Evolutionary conservation across 2,888 invertebrate species (phyloP).

Genomic region (Sarcophaga subvicina): DNA sequence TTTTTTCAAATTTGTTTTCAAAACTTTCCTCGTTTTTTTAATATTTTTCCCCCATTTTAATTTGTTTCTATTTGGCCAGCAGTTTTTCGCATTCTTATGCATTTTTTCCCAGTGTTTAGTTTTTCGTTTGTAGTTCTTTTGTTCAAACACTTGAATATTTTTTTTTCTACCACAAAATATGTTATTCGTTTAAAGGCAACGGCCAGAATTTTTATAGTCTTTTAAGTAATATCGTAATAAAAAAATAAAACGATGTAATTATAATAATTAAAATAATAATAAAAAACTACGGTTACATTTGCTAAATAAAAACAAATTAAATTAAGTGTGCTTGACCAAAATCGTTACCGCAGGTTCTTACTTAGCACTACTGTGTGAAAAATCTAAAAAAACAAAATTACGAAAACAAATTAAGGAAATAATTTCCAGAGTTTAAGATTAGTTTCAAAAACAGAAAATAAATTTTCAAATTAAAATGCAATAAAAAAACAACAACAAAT

Average conservation of each 20-base stretch:
- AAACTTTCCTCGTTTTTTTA: neutral
- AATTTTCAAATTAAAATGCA: neutral
- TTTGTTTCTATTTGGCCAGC: constrained; percentile 59
- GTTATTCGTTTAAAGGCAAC: neutral
- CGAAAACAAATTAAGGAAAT: neutral
- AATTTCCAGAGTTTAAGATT: neutral
- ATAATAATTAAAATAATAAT: too few species aligned
- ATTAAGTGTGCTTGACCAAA: neutral
- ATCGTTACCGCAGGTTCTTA: neutral
- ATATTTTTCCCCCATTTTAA: constrained; percentile 26
- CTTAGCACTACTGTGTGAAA: neutral
- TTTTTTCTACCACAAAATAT: neutral
- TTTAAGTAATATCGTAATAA: too few species aligned
- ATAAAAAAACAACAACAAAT: neutral
- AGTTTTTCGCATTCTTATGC: constrained; percentile 48
- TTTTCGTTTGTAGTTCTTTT: constrained; percentile 56
- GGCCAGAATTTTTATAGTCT: too few species aligned
- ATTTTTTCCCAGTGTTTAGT: constrained; percentile 38
- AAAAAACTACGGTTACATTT: too few species aligned
- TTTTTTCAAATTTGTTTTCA: constrained; percentile 14
- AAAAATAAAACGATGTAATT: too few species aligned
- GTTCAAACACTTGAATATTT: constrained; percentile 36
- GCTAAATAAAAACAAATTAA: neutral
- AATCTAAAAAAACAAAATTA: neutral
- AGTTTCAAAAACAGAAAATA: neutral